phyloP scores from a whole-genome alignment of 2,797 vertebrate species.

The Macrochelys suwanniensis region DNA sequence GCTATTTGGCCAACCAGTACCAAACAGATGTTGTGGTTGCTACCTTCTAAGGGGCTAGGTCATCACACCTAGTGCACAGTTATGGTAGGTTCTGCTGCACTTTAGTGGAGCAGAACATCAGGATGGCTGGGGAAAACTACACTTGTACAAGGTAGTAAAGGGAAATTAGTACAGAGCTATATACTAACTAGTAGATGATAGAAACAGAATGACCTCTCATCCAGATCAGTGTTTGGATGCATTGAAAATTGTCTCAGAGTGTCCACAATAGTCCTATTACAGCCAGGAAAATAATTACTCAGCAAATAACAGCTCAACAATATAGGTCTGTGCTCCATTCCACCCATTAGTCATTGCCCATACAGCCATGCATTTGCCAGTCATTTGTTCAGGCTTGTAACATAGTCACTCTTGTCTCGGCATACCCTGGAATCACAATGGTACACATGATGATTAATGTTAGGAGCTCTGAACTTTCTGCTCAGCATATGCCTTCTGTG shows the following conservation, averaged over 20 bases:
- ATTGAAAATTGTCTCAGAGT: background rate
- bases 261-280: background rate
- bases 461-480: background rate
- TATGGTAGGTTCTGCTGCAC: rapidly evolving
- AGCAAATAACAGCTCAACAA: background rate
- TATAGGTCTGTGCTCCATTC: rapidly evolving
- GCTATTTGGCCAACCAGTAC: rapidly evolving
- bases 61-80: rapidly evolving
- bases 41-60: rapidly evolving
- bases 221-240: background rate
- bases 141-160: background rate
- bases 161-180: background rate
- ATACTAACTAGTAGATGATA: background rate
- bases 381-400: background rate
- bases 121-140: background rate
- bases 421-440: background rate
- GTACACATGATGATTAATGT: rapidly evolving
- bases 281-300: background rate
- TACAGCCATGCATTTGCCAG: background rate
- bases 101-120: background rate
- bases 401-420: background rate
- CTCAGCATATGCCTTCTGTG: rapidly evolving
- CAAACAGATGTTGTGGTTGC: background rate
- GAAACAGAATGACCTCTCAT: background rate
- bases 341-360: background rate